Base-by-base conservation (phyloP, 1,140 invertebrate species). In the Listronotus oregonensis region DNA sequence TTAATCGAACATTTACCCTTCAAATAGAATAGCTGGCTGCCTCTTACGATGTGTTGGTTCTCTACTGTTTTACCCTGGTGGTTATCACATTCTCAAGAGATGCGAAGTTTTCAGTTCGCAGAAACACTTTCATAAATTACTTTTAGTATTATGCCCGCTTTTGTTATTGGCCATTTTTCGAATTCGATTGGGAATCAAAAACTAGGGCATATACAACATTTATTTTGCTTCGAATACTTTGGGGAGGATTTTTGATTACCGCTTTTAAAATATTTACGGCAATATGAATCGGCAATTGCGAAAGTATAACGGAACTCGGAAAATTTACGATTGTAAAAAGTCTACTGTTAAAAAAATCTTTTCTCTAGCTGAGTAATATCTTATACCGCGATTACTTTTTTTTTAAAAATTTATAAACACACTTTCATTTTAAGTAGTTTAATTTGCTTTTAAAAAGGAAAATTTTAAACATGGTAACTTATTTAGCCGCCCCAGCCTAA, bases 51-150 rank as follows among this genome's bases (percentile, higher is more conserved):
- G 71, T 74, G 66, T 71, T 72, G 69, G 71, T 73, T 70, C 72
- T 67, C 54, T 42, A 55, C 57, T 58, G 31, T 44, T 51, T 43
- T 43, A 58, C 63, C 63, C 55, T 47, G 44, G 27, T 18, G 63
- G 65, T 72, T 73, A 73, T 73, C 67, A 54, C 51, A 69, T 51
- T 67, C 71, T 64, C 73, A 7, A 42, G 69, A 69, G 68, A 74
- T 67, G 66, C 71, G 65, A 71, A 74, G 50, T 74, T 74, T 73
- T 64, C 64, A 70, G 66, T 60, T 68, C 61, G 62, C 65, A 67
- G 70, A 73, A 71, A 71, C 65, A 69, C 66, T 73, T 73, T 71
- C 67, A 71, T 73, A 73, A 74, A 74, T 74, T 74, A 74, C 71
- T 72, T 74, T 74, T 65, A 70, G 61, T 62, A 61, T 72, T 70